Conservation (phyloP, 2,888 invertebrate species). For the Eueremaeus valkanovi region DNA sequence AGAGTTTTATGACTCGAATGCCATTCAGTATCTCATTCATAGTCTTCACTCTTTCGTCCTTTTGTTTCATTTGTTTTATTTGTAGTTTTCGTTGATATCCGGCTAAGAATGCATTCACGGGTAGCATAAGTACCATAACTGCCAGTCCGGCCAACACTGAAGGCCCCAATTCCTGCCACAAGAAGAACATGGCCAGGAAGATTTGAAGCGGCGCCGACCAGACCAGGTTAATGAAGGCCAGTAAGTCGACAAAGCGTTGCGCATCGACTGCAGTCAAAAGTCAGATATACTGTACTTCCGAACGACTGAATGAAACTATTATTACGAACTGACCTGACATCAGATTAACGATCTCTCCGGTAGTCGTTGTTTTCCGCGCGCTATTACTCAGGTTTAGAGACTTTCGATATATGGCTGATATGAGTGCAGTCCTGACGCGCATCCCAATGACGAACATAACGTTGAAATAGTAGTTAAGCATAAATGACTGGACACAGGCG, state of each 20-base stretch:
- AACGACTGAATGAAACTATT: too few relatives aligned
- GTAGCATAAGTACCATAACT: constrained; percentile 87
- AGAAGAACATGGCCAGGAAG: constrained; percentile 71
- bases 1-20: constrained; percentile 79
- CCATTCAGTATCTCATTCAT: constrained; percentile 91
- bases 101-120: constrained; percentile 79
- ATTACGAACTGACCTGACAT: too few relatives aligned
- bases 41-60: constrained; percentile 84
- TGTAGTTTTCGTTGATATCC: constrained; percentile 73
- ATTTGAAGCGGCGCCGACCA: constrained; percentile 87
- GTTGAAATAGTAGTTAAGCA: constrained; percentile 81
- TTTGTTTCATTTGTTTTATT: constrained; percentile 77
- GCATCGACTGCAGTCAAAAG: too few relatives aligned
- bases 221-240: constrained; percentile 74
- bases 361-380: constrained; percentile 60
- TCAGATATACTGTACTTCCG: too few relatives aligned
- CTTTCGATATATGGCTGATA: constrained; percentile 84
- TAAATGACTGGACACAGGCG: constrained; percentile 68
- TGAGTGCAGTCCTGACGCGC: constrained; percentile 78
- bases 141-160: constrained; percentile 82
- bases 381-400: constrained; percentile 48
- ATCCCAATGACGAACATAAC: constrained; percentile 85
- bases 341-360: constrained; percentile 85
- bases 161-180: constrained; percentile 55
- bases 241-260: constrained; percentile 78